Evolutionary conservation across 2,797 vertebrate genomes (phyloP).

Genomic region (Natrix natrix): DNA sequence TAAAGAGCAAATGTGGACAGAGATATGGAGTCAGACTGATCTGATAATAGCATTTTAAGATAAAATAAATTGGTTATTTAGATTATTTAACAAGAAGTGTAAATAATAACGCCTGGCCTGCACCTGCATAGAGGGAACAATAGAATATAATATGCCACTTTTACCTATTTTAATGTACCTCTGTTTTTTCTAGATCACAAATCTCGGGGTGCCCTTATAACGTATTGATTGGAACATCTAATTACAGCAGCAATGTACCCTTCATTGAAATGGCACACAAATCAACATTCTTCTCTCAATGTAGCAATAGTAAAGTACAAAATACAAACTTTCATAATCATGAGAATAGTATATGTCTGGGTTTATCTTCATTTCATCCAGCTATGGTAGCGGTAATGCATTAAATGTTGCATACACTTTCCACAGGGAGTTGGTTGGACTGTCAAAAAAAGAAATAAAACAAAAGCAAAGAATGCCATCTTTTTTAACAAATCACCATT

Average conservation of each 20-base stretch:
- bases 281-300: constrained; percentile 4
- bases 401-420: background rate
- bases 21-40: background rate
- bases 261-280: constrained; percentile 1
- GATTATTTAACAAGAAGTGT: background rate
- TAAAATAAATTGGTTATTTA: background rate
- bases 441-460: background rate
- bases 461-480: background rate
- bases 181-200: background rate
- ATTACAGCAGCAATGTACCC: background rate
- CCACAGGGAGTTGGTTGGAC: background rate
- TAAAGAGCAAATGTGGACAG: background rate
- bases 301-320: constrained; percentile 26
- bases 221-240: background rate
- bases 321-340: constrained; percentile 33
- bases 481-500: constrained; percentile 2
- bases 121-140: background rate
- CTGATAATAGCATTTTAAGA: background rate
- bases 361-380: constrained; percentile 1
- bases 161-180: background rate
- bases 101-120: background rate
- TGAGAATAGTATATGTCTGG: constrained; percentile 36
- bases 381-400: constrained; percentile 8
- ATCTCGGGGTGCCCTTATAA: background rate
- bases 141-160: background rate